Evolutionary conservation across 2,888 invertebrate genomes (phyloP).

Genomic region (Eupithecia abbreviata): DNA sequence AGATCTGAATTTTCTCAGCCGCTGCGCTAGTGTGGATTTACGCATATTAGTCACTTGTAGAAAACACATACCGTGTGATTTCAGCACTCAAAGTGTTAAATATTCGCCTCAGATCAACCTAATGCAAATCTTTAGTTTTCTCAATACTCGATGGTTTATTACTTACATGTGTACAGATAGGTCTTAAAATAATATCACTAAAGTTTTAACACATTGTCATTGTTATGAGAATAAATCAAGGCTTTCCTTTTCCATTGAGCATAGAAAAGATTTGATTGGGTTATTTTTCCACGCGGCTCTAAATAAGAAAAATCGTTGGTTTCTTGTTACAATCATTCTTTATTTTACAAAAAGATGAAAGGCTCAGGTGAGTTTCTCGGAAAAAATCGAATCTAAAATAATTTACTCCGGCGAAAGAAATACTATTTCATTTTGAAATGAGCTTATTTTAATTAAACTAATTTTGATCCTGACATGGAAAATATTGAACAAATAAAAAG

Average conservation of each 20-base stretch:
- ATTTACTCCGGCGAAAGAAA: neutral
- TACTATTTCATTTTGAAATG: neutral
- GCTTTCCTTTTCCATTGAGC: neutral
- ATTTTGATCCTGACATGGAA: too few species aligned
- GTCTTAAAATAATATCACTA: too few species aligned
- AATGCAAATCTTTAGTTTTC: too few species aligned
- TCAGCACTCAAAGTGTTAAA: too few species aligned
- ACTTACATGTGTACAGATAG: too few species aligned
- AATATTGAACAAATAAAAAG: too few species aligned
- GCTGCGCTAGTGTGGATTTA: too few species aligned
- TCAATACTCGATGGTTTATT: too few species aligned
- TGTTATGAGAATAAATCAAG: neutral
- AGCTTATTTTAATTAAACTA: neutral
- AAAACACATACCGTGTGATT: too few species aligned
- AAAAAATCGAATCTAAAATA: neutral
- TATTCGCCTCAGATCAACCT: too few species aligned
- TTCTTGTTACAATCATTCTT: neutral
- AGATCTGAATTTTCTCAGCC: too few species aligned
- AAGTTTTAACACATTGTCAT: neutral
- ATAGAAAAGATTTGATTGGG: slow-evolving; percentile 13
- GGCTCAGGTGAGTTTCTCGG: neutral
- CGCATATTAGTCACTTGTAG: too few species aligned
- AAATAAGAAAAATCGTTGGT: neutral
- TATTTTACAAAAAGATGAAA: neutral
- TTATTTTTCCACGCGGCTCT: neutral